A percentile compares a stretch with the other conserved stretches of the same genome.
These are phyloP conservation scores for Parus major DNA, from an alignment of 2,113 vertebrate species.

Conservation along the genomic window DNA sequence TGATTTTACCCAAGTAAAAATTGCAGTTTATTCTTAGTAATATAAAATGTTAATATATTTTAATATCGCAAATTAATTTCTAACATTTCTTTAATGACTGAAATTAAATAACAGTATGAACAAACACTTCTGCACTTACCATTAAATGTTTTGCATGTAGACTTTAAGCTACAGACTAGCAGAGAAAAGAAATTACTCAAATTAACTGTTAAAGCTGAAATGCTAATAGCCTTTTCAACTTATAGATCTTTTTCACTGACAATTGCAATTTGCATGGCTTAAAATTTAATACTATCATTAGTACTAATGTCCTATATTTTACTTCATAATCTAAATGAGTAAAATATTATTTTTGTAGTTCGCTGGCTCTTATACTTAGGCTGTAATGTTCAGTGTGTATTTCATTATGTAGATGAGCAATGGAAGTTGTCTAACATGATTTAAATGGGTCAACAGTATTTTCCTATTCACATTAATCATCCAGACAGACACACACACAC, in stretches of 20 bases:
- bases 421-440: conserved; percentile 75
- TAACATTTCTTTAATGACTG: conserved; percentile 37
- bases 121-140: conserved; percentile 38
- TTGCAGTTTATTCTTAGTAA: conserved; percentile 15
- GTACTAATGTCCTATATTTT: conserved; percentile 68
- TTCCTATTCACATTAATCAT: conserved; percentile 81
- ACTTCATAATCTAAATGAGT: conserved; percentile 73
- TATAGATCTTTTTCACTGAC: conserved; percentile 68
- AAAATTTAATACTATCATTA: conserved; percentile 74
- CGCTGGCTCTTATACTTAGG: conserved; percentile 62
- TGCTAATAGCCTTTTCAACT: conserved; percentile 62
- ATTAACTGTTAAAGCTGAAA: conserved; percentile 66
- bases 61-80: conserved; percentile 30
- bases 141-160: conserved; percentile 33
- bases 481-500: conserved; percentile 60
- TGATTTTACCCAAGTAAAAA: conserved; percentile 13
- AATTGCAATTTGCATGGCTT: conserved; percentile 71
- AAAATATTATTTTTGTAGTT: conserved; percentile 73
- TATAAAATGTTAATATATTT: conserved; percentile 46
- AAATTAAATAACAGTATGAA: conserved; percentile 59
- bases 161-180: conserved; percentile 31
- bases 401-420: conserved; percentile 79
- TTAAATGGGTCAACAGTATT: conserved; percentile 83
- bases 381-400: conserved; percentile 69
- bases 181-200: conserved; percentile 6